Evolutionary conservation across 2,888 invertebrate species (phyloP), one percentile per base, ranked within the genome.

Genomic region (Ligdia adustata): DNA sequence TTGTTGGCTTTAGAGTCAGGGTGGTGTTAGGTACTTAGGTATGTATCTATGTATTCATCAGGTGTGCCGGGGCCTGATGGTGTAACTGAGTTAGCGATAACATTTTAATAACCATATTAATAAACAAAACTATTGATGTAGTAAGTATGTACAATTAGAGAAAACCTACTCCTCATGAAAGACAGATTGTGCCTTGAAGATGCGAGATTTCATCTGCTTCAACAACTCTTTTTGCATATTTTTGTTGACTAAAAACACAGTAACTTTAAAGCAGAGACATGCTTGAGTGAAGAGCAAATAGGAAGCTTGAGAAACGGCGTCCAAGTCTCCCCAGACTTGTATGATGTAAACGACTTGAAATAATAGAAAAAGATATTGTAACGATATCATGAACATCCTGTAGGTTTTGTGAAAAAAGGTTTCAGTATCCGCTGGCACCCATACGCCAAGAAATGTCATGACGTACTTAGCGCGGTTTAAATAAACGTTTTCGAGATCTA

Each of bases 221-320:
- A 86, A 39, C 7, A 89, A 55, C 0, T 75, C 64, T 28, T 63
- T 69, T 2, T 86, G 56, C 43, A 68, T 64, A 2, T 58, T 56
- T 27, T 73, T 70, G 39, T 87, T 87, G 0, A 75, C 42, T 22
- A 80, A 79, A 50, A 88, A 74, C 16, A 85, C 74, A 0, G 85
- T 77, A 0, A 89, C 62, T 73, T 89, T 89, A 11, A 85, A 78
- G 55, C 89, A 89, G 5, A 89, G 72, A 48, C 83, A 82, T 1
- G 89, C 86, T 48, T 89, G 85, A 0, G 89, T 88, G 52, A 89
- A 87, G 2, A 85, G 56, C 34, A 90, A 37, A 24, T 87, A 84
- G 0, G 76, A 84, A 0, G 87, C 82, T 43, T 88, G 80, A 0
- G 80, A 85, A 0, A 88, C 79, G 0, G 83, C 85, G 15, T 82